Conservation (phyloP, 1,140 invertebrate genomes). For the Drosophila sp. region DNA sequence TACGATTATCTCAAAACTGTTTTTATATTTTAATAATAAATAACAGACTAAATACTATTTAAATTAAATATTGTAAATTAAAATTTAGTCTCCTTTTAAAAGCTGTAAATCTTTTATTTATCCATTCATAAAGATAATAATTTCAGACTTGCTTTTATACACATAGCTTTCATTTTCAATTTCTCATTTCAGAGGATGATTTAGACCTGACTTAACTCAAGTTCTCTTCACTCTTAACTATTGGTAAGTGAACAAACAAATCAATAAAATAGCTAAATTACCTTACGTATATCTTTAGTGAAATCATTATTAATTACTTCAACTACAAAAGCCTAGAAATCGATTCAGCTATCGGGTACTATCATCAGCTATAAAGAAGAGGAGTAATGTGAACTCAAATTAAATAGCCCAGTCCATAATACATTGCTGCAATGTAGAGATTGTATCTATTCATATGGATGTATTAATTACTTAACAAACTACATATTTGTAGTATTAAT, state of each 20-base stretch:
- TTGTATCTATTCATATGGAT: constrained; percentile 33
- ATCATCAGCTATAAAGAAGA: constrained; percentile 43
- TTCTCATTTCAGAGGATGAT: neutral
- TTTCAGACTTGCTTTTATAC: too few relatives aligned
- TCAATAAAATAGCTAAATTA: constrained; percentile 30
- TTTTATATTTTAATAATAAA: too few relatives aligned
- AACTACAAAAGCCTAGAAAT: constrained; percentile 37
- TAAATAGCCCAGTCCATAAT: constrained; percentile 1
- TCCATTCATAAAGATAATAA: too few relatives aligned
- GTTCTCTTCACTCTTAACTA: neutral
- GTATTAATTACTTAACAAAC: constrained; percentile 14
- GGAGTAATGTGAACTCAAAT: constrained; percentile 25
- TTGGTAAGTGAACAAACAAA: constrained; percentile 7
- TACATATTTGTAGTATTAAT: constrained; percentile 24
- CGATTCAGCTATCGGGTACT: constrained; percentile 34
- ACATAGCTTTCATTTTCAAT: neutral
- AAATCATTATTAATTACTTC: constrained; percentile 61
- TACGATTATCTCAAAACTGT: too few relatives aligned
- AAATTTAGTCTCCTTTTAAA: too few relatives aligned
- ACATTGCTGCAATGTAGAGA: constrained; percentile 13
- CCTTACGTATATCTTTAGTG: constrained; percentile 45
- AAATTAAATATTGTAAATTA: too few relatives aligned
- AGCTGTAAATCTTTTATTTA: too few relatives aligned
- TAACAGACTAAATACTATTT: too few relatives aligned
- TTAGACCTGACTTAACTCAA: constrained; percentile 26